Base-by-base conservation (phyloP, 2,888 invertebrate species). In the Rosalia funebris region DNA sequence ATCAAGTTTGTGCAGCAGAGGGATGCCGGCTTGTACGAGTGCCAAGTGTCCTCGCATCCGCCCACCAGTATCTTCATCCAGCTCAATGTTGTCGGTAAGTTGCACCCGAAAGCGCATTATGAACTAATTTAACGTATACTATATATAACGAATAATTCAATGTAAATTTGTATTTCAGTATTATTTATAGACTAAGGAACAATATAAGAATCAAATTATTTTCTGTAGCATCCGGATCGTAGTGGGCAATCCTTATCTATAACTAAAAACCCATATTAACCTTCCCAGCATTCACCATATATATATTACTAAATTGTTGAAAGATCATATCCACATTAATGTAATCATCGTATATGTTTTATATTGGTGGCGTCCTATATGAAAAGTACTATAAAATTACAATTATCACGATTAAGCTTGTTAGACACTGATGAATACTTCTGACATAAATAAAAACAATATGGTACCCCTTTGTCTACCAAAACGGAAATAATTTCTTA, bases 31-130 rank as follows among this genome's bases (percentile, higher is more conserved):
- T 82, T 91, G 71, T 95, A 94, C 82, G 93, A 95, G 82, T 95
- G 94, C 81, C 94, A 95, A 85, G 92, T 95, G 57, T 93, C 94
- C 20, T 93, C 93, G 44, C 93, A 95, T 85, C 95, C 95, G 65
- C 93, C 94, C 72, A 91, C 91, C 66, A 93, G 93, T 82, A 92
- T 95, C 84, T 93, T 93, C 82, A 84, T 95, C 71, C 87, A 89
- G 74, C 87, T 95, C 69, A 90, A 91, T 79, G 93, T 95, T 71
- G 92, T 94, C 59, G 94, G 95, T 95, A 85, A 90, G 92, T 87
- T 37, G 19, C 46, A 46, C 31, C 46, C n/a, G n/a, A n/a, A n/a
- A n/a, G n/a, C n/a, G n/a, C n/a, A n/a, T n/a, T n/a, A n/a, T n/a
- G n/a, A n/a, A n/a, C n/a, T n/a, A n/a, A n/a, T n/a, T n/a, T n/a